Base-by-base conservation (phyloP, 2,888 invertebrate species). In the Apeira syringaria region DNA sequence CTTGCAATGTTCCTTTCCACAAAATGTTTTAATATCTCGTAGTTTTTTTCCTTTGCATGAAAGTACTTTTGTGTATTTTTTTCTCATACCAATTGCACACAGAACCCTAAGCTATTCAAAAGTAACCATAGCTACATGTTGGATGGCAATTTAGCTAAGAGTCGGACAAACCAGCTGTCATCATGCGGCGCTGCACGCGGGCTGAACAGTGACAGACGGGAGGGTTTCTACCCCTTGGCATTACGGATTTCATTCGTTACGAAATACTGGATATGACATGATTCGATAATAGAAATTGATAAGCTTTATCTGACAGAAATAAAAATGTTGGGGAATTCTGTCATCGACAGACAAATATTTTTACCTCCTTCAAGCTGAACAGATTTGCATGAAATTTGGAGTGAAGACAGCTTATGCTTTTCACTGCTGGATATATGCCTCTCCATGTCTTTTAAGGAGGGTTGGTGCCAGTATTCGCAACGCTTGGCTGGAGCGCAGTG, bases 91-190 rank as follows among this genome's bases (percentile, higher is more conserved):
- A n/a, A 39, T 39, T 7, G 17, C 22, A 5, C 30, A 40, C 26
- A 39, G 31, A 36, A 31, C 46, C 46, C 50, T 43, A 12, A 43
- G 41, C 47, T 44, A 10, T 36, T 27, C 10, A 32, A 40, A 31
- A 32, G 42, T 35, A 36, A 18, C 30, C 24, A 13, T 33, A 26
- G 8, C 27, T 25, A 37, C 8, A 22, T 25, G 28, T 24, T 28
- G 27, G 45, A 47, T 77, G 76, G 72, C 68, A 84, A 81, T 85
- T 77, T 68, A 61, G 68, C 74, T 81, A 77, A 83, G 71, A 78
- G 74, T 48, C 50, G 41, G 33, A 30, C 48, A 68, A 53, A 53
- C 41, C 40, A 49, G 46, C 50, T 54, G 53, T 52, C 56, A 59
- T 53, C 59, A 33, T 44, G 40, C 50, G 52, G 51, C 55, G 52